phyloP scores from a whole-genome alignment of 1,140 invertebrate genomes.

The Drosophila bifasciata region DNA sequence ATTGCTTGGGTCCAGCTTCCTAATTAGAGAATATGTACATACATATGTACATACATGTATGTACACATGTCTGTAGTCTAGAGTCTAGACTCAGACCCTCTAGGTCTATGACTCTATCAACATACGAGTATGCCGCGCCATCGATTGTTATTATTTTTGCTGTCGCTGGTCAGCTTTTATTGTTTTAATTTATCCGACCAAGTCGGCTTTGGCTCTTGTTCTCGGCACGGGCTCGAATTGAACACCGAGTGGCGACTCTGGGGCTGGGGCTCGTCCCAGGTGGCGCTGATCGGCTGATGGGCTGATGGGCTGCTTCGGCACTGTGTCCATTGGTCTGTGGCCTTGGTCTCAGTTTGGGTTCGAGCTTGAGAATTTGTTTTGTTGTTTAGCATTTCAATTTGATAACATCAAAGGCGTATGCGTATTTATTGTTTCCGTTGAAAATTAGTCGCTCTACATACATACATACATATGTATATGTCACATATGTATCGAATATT shows the following conservation, averaged over 20 bases:
- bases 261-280: constrained; percentile 1
- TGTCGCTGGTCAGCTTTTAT: constrained; percentile 38
- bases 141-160: constrained; percentile 41
- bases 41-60: constrained; percentile 17
- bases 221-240: constrained; percentile 9
- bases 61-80: background rate
- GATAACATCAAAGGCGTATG: constrained; percentile 68
- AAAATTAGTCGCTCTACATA: too few relatives aligned
- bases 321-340: constrained; percentile 5
- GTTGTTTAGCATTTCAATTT: constrained; percentile 58
- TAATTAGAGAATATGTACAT: constrained; percentile 28
- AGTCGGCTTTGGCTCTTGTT: constrained; percentile 27
- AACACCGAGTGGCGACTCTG: background rate
- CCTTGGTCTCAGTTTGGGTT: constrained; percentile 22
- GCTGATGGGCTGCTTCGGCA: background rate
- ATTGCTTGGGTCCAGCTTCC: constrained; percentile 15
- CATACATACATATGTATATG: too few relatives aligned
- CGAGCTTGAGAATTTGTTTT: constrained; percentile 31
- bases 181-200: constrained; percentile 54
- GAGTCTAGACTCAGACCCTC: background rate
- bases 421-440: constrained; percentile 65
- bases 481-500: too few relatives aligned
- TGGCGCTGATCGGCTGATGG: constrained; percentile 1
- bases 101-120: constrained; percentile 44
- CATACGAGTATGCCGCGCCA: constrained; percentile 39